Evolutionary conservation across 2,888 invertebrate species (phyloP), one percentile per base, ranked within the genome.

Genomic region (Agriopis aurantiaria): DNA sequence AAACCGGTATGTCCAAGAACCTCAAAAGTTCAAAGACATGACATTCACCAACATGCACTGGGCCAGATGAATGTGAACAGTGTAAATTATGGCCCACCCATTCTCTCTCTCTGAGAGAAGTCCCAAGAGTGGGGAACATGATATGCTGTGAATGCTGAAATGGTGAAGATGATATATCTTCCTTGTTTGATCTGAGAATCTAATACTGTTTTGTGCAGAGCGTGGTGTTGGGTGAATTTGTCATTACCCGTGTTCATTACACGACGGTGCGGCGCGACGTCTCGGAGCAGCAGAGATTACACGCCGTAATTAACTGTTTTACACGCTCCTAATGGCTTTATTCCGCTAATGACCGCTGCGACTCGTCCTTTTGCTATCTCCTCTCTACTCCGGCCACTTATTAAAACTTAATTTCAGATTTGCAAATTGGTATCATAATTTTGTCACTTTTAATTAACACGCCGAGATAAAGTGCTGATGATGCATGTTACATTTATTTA

Each of bases 271-370:
- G 56, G 43, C 17, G 80, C 78, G 78, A 80, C 81, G 82, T 85
- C 84, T 82, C 81, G 76, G 76, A 69, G 74, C 80, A 80, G 80
- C 76, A 76, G 84, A 88, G 87, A 90, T 88, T 87, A 86, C 84
- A 73, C 75, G 62, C 78, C 82, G 86, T 91, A 91, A 93, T 93
- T 92, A 92, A 88, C 92, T 92, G 90, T 90, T 92, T 93, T 92
- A 92, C 92, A 90, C 90, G 87, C 89, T 90, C 86, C 88, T 92
- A 92, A 93, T 90, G 88, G 87, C 90, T 93, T 90, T 86, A 93
- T 92, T 91, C 83, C 85, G 88, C 90, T 92, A 93, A 93, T 91
- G 91, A 89, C 90, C 88, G 81, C 79, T 85, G 85, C 86, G 80
- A 83, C 84, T 88, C 87, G 79, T 87, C 87, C 84, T 87, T 84